Percentiles rank a stretch among this genome's conserved stretches.
These are phyloP conservation scores for Gallinago media DNA, from an alignment of 2,113 vertebrate genomes.

Conservation along the genomic window DNA sequence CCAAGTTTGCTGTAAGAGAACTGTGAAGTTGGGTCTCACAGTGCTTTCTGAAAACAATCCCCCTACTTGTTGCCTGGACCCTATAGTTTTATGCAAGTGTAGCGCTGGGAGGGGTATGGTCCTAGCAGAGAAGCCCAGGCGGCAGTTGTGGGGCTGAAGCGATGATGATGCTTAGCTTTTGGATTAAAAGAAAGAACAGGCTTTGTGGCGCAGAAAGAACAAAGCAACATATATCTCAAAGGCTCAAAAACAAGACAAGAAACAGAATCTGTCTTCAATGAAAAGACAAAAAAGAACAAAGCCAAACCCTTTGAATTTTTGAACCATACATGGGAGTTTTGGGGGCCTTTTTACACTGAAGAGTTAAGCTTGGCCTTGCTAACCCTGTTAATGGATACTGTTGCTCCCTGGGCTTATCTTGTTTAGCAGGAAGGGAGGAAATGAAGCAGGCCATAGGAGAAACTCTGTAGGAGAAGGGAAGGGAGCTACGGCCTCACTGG, in stretches of 20 bases:
- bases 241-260: not conserved
- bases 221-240: not conserved
- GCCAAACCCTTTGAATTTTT: not conserved
- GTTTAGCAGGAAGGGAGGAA: not conserved
- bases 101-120: not conserved
- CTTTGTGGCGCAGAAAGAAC: not conserved
- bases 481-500: not conserved
- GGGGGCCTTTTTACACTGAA: not conserved
- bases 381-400: not conserved
- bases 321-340: not conserved
- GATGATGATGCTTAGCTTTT: not conserved
- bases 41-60: not conserved
- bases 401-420: conserved; percentile 12
- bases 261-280: not conserved
- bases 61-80: not conserved
- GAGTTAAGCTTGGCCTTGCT: conserved; percentile 1
- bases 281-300: not conserved
- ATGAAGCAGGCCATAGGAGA: not conserved
- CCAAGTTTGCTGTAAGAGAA: not conserved
- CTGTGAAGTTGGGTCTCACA: not conserved
- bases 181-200: not conserved
- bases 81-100: not conserved
- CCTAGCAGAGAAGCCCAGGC: not conserved
- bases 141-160: not conserved
- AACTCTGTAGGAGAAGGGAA: not conserved